Conservation (phyloP, 92 coral and sea anemone species). For the Palythoa grandiflora region DNA sequence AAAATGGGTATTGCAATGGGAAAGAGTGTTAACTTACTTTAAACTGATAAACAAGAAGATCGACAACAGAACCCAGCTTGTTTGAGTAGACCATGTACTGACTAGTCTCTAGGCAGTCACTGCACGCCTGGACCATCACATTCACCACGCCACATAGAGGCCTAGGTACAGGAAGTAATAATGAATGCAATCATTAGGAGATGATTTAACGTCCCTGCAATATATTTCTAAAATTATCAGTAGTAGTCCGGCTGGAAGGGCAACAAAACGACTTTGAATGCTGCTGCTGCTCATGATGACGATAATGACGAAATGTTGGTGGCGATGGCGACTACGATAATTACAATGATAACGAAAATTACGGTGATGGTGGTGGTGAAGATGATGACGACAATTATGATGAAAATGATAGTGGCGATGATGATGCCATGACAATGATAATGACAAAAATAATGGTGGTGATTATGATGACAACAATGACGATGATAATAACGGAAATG, state of each 20-base stretch:
- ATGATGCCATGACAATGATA: too few species aligned
- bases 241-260: background rate
- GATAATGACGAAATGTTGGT: background rate
- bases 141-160: slow-evolving; percentile 90
- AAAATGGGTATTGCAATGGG: background rate
- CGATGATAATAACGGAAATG: background rate
- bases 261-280: too few species aligned
- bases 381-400: too few species aligned
- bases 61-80: slow-evolving; percentile 87
- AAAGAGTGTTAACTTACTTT: slow-evolving; percentile 66
- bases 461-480: background rate
- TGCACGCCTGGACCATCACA: slow-evolving; percentile 80
- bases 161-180: slow-evolving; percentile 46
- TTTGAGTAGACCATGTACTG: slow-evolving; percentile 92
- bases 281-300: background rate
- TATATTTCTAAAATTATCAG: background rate
- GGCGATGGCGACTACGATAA: too few species aligned
- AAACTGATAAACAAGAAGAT: slow-evolving; percentile 83
- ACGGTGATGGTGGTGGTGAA: too few species aligned
- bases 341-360: too few species aligned
- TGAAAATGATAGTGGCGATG: too few species aligned
- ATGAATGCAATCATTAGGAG: too few species aligned
- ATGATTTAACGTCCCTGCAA: background rate
- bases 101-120: slow-evolving; percentile 85
- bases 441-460: too few species aligned